Conservation (phyloP, 2,888 invertebrate species). For the Lysandra coridon region DNA sequence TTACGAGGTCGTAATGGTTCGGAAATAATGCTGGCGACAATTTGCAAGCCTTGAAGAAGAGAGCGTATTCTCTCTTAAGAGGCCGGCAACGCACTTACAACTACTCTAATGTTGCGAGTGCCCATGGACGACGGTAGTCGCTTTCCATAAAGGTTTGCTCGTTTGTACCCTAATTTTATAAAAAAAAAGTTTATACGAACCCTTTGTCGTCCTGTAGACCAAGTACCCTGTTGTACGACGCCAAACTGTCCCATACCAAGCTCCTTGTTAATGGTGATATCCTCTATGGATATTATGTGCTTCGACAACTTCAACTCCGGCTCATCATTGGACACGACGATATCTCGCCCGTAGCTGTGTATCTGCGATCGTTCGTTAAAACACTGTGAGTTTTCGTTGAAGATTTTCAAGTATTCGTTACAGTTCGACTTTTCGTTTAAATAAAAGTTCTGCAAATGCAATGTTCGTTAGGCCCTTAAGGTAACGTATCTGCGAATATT, state of each 20-base stretch:
- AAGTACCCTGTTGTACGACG: constrained; percentile 97
- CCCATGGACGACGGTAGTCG: no score
- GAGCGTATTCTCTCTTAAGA: no score
- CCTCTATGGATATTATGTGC: constrained; percentile 94
- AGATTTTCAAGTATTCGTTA: neutral
- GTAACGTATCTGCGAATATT: neutral
- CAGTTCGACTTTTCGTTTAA: neutral
- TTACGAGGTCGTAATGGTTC: no score
- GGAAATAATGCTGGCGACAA: no score
- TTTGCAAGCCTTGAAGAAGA: no score
- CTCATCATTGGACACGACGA: neutral
- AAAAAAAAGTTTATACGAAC: constrained; percentile 67
- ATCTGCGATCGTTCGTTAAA: constrained; percentile 2
- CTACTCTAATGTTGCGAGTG: no score
- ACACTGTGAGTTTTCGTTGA: neutral
- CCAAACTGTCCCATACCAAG: constrained; percentile 99
- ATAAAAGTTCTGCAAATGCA: neutral
- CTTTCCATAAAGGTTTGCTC: neutral
- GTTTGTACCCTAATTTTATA: neutral
- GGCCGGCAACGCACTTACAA: no score
- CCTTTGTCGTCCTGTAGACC: constrained; percentile 96
- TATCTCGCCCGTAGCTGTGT: neutral
- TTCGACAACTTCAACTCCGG: constrained; percentile 69
- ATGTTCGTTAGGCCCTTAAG: no score
- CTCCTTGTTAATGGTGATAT: constrained; percentile 95